Conservation (phyloP, 2,113 vertebrate genomes). For the Prionailurus bengalensis region DNA sequence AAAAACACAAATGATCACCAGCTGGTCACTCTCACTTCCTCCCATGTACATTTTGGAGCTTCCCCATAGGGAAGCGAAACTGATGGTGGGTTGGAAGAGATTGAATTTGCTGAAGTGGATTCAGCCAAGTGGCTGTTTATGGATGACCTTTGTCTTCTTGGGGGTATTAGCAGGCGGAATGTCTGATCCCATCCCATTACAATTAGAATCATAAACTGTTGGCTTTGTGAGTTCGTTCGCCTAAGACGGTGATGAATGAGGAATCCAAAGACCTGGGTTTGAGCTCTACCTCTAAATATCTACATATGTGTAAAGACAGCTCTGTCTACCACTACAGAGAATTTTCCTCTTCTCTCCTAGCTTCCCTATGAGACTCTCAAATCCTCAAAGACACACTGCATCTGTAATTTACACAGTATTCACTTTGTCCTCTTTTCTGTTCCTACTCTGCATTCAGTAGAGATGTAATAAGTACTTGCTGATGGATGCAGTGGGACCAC, state of each 20-base stretch:
- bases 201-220: background rate
- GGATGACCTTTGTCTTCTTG: slow-evolving; percentile 63
- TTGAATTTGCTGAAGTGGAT: slow-evolving; percentile 70
- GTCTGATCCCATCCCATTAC: slow-evolving; percentile 1
- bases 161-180: slow-evolving; percentile 16
- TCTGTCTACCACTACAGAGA: background rate
- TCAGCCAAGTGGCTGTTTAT: slow-evolving; percentile 72
- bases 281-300: background rate
- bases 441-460: slow-evolving; percentile 7
- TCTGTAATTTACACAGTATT: slow-evolving; percentile 53
- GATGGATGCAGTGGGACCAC: background rate
- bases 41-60: slow-evolving; percentile 78
- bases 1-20: slow-evolving; percentile 49
- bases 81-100: slow-evolving; percentile 52
- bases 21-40: slow-evolving; percentile 80
- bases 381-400: slow-evolving; percentile 11
- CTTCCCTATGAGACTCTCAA: slow-evolving; percentile 29
- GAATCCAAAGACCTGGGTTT: background rate
- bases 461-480: background rate
- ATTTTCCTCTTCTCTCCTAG: background rate
- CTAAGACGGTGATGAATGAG: background rate
- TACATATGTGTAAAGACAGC: background rate
- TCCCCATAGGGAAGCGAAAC: slow-evolving; percentile 76
- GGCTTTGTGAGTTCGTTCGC: background rate
- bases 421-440: slow-evolving; percentile 45